phyloP scores from a whole-genome alignment of 2,113 vertebrate species.

The Emydura subglobosa region DNA sequence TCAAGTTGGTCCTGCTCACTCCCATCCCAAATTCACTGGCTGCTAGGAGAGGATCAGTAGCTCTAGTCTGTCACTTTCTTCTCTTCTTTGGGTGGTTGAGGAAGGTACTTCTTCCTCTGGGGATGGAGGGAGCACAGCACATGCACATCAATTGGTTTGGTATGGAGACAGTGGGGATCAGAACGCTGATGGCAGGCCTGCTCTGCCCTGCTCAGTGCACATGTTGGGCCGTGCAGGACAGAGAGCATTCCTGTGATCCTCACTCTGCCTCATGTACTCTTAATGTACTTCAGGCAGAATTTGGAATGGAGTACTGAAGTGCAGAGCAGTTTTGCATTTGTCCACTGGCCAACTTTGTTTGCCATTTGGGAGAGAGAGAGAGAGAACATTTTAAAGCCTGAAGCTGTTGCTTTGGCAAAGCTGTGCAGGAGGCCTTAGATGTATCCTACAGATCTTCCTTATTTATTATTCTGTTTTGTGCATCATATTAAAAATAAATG shows the following conservation, averaged over 20 bases:
- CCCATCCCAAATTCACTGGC: background rate
- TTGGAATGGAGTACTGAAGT: background rate
- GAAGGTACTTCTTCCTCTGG: background rate
- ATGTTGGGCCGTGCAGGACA: slow-evolving; percentile 4
- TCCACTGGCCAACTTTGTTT: background rate
- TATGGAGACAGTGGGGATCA: rapidly evolving
- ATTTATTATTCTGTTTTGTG: slow-evolving; percentile 46
- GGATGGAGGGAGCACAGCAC: rapidly evolving
- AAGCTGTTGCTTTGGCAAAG: background rate
- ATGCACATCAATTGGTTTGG: rapidly evolving
- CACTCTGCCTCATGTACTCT: slow-evolving; percentile 1
- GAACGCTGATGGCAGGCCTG: background rate
- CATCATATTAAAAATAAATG: slow-evolving; percentile 47
- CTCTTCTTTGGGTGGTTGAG: background rate
- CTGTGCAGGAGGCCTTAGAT: background rate
- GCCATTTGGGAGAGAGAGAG: background rate
- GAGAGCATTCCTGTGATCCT: background rate
- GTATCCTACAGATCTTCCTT: background rate
- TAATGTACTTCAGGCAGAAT: background rate
- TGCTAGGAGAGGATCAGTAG: background rate
- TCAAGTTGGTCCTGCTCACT: rapidly evolving
- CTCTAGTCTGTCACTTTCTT: rapidly evolving
- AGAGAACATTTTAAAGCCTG: background rate
- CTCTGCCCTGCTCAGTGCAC: slow-evolving; percentile 24
- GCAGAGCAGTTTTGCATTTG: background rate